Evolutionary conservation across 2,888 invertebrate species (phyloP).

Genomic region (Trissolcus brochymenae): DNA sequence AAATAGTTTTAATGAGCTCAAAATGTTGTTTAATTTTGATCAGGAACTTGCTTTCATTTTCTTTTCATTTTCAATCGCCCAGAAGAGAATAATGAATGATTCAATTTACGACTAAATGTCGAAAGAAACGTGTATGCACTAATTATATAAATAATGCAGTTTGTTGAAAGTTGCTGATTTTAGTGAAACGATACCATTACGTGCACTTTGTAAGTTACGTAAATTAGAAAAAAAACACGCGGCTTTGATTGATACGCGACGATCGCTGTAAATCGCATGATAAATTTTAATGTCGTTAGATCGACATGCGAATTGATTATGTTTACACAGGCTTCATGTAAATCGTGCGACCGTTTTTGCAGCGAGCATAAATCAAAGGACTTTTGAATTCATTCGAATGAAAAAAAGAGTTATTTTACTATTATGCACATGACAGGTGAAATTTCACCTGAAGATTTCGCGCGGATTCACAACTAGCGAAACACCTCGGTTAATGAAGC

Average conservation of each 20-base stretch:
- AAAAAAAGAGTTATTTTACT: background rate
- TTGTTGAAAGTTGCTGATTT: slow-evolving; percentile 14
- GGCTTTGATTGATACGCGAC: slow-evolving; percentile 25
- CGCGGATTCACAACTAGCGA: slow-evolving; percentile 21
- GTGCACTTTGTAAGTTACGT: slow-evolving; percentile 22
- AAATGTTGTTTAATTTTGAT: too few species aligned
- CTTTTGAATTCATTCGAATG: too few species aligned
- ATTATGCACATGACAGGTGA: slow-evolving; percentile 3
- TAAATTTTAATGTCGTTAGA: slow-evolving; percentile 35
- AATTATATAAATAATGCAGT: background rate
- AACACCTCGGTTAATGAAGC: slow-evolving; percentile 32
- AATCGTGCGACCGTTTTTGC: too few species aligned
- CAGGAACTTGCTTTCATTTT: too few species aligned
- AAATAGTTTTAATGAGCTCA: too few species aligned
- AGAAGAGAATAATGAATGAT: too few species aligned
- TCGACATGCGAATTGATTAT: slow-evolving; percentile 20
- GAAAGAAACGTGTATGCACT: background rate
- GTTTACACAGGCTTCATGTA: background rate
- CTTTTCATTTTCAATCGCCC: too few species aligned
- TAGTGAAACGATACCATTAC: slow-evolving; percentile 30
- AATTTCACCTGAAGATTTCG: slow-evolving; percentile 2
- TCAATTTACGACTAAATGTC: too few species aligned
- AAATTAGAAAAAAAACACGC: slow-evolving; percentile 26
- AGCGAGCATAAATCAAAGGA: too few species aligned
- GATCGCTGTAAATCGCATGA: slow-evolving; percentile 18